Conservation (phyloP, 1,140 invertebrate genomes). For the Musca domestica region DNA sequence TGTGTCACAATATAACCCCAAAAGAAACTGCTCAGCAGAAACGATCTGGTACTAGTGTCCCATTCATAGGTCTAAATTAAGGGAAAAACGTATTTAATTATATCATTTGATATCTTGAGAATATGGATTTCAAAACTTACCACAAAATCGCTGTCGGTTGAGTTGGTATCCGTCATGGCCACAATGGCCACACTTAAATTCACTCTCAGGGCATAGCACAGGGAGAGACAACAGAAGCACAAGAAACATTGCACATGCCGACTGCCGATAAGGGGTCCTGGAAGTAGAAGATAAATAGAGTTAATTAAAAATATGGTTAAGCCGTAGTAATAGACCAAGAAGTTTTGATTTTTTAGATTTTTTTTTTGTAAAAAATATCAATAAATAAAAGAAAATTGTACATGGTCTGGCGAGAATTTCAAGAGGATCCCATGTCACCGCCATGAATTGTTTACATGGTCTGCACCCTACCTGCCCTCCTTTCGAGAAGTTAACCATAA, state of each 20-base stretch:
- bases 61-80: constrained; percentile 28
- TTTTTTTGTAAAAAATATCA: too few species aligned
- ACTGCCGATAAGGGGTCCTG: constrained; percentile 56
- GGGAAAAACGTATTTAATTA: constrained; percentile 47
- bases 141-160: constrained; percentile 25
- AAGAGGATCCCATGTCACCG: too few species aligned
- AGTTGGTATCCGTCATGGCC: constrained; percentile 39
- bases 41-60: constrained; percentile 30
- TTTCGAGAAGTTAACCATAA: too few species aligned
- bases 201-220: constrained; percentile 65
- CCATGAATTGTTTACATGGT: too few species aligned
- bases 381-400: too few species aligned
- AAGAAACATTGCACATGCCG: constrained; percentile 67
- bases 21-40: constrained; percentile 65
- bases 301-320: too few species aligned
- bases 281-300: constrained; percentile 16
- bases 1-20: constrained; percentile 52
- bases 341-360: too few species aligned
- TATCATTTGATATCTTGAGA: too few species aligned
- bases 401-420: too few species aligned
- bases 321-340: too few species aligned
- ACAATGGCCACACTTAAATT: constrained; percentile 67
- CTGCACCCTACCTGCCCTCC: too few species aligned
- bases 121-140: constrained; percentile 30
- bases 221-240: constrained; percentile 63